Base-by-base conservation (phyloP, 1,140 invertebrate species). In the Chionoecetes opilio region DNA sequence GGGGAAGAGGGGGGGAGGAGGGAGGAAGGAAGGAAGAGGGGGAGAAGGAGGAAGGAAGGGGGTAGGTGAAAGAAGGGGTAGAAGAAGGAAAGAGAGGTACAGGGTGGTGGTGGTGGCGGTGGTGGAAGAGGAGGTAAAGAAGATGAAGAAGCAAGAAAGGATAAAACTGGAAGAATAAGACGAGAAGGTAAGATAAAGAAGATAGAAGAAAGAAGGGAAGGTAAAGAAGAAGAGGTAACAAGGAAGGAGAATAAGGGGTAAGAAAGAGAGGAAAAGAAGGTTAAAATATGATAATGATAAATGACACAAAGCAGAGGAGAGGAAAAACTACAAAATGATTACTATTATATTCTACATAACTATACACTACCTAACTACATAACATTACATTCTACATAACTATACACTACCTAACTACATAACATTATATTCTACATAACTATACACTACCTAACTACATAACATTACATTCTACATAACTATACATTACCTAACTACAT, bases 101-200 rank as follows among this genome's bases (percentile, higher is more conserved):
- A n/a, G 63, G 63, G n/a, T 75, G 63, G 63, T n/a, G 26, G 63
- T 75, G 63, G 63, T n/a, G 63, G n/a, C n/a, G 63, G n/a, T n/a
- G 41, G 63, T 75, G 63, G 63, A n/a, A 21, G 53, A 63, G n/a
- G 8, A 75, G 11, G 8, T 0, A 21, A n/a, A 21, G 21, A 75
- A n/a, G n/a, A n/a, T n/a, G 63, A 21, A n/a, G n/a, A n/a, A 21
- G 63, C 2, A 26, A 21, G 11, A 75, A 0, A 75, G 63, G 1
- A n/a, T 2, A 26, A 75, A n/a, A 21, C 21, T 0, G 63, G 8
- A 2, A 75, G 63, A 21, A 0, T n/a, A 8, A 75, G 63, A 26
- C 26, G 63, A 75, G 63, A 75, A n/a, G 0, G 21, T 3, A 26
- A 75, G 53, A 46, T 9, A 75, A 21, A 75, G 53, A 21, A 26